phyloP scores from a whole-genome alignment of 2,888 invertebrate species.

The Meganola albula region DNA sequence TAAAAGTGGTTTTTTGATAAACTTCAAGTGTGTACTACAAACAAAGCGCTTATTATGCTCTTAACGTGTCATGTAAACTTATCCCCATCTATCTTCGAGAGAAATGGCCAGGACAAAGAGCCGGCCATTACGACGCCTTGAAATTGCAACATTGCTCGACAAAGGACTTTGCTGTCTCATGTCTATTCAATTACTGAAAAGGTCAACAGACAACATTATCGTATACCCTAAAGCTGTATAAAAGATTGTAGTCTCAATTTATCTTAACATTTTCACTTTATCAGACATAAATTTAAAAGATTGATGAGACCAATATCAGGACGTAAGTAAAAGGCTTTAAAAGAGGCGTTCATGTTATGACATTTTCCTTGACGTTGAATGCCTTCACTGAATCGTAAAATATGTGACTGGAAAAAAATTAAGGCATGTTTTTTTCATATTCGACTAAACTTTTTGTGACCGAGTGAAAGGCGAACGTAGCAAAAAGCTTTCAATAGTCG shows the following conservation, averaged over 20 bases:
- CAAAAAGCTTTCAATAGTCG: slow-evolving; percentile 35
- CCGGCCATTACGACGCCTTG: slow-evolving; percentile 41
- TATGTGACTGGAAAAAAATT: slow-evolving; percentile 19
- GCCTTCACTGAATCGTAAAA: slow-evolving; percentile 6
- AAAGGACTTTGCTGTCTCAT: slow-evolving; percentile 56
- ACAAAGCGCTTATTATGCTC: slow-evolving; percentile 10
- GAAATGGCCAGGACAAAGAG: slow-evolving; percentile 43
- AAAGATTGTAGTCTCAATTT: not conserved
- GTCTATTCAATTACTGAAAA: slow-evolving; percentile 56
- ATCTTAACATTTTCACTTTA: slow-evolving; percentile 6
- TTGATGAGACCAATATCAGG: slow-evolving; percentile 17
- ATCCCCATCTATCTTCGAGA: slow-evolving; percentile 34
- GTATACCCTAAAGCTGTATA: slow-evolving; percentile 9
- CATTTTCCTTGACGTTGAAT: slow-evolving; percentile 17
- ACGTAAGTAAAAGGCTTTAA: slow-evolving; percentile 6
- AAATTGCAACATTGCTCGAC: slow-evolving; percentile 48
- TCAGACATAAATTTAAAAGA: slow-evolving; percentile 23
- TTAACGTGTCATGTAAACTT: slow-evolving; percentile 14
- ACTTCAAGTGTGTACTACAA: too few species aligned
- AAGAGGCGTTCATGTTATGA: slow-evolving; percentile 22
- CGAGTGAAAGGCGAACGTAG: slow-evolving; percentile 29
- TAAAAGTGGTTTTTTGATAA: too few species aligned
- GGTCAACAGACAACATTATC: slow-evolving; percentile 40
- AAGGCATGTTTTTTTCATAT: slow-evolving; percentile 12
- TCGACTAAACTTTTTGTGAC: slow-evolving; percentile 25